These are phyloP conservation scores for Bombus sylvicola DNA, from an alignment of 1,140 invertebrate species.

Conservation along the genomic window DNA sequence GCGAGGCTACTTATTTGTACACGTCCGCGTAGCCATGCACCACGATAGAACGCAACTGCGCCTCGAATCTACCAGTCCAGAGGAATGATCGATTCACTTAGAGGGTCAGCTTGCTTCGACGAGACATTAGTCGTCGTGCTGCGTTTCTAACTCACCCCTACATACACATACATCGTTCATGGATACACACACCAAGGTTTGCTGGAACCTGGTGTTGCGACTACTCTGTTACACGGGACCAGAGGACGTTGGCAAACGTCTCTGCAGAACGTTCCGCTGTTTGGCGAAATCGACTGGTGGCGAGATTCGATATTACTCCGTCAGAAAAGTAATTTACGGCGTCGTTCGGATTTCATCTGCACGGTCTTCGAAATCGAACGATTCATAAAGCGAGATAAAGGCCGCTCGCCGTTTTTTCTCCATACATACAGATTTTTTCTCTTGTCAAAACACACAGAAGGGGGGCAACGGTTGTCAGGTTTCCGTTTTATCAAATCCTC, in stretches of 20 bases:
- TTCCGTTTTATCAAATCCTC: background rate
- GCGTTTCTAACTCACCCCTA: background rate
- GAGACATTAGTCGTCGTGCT: slow-evolving; percentile 41
- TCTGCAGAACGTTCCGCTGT: background rate
- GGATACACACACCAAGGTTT: background rate
- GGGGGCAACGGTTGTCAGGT: background rate
- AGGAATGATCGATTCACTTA: slow-evolving; percentile 43
- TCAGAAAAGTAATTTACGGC: slow-evolving; percentile 48
- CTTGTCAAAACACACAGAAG: background rate
- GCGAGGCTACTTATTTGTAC: slow-evolving; percentile 42
- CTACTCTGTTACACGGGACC: slow-evolving; percentile 8
- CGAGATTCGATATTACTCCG: slow-evolving; percentile 36
- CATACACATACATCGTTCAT: no score
- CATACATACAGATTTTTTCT: background rate
- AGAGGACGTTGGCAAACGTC: slow-evolving; percentile 13
- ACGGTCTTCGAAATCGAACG: slow-evolving; percentile 36
- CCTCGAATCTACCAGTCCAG: slow-evolving; percentile 24
- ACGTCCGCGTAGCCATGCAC: slow-evolving; percentile 11
- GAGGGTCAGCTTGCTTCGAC: slow-evolving; percentile 48
- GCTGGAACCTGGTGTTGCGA: background rate
- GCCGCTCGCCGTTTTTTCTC: background rate
- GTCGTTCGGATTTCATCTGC: slow-evolving; percentile 42
- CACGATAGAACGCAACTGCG: slow-evolving; percentile 43
- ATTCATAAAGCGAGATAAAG: slow-evolving; percentile 37
- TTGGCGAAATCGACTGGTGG: slow-evolving; percentile 28